phyloP scores from a whole-genome alignment of 2,797 vertebrate species.

The Buphagus erythrorhynchus region DNA sequence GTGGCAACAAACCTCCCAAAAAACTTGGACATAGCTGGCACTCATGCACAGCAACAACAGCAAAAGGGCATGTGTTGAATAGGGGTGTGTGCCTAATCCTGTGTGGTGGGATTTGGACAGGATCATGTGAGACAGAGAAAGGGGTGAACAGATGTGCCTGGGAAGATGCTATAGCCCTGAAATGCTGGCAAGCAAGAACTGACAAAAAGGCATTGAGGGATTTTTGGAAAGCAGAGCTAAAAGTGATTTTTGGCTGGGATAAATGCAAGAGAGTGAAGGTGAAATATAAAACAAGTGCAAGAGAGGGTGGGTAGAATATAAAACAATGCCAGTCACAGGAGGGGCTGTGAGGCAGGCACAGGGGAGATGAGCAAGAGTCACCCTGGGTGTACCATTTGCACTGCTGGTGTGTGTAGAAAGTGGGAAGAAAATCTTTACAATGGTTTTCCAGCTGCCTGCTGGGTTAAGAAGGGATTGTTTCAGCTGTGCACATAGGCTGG shows the following conservation, averaged over 20 bases:
- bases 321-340: accelerated
- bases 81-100: neutral
- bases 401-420: neutral
- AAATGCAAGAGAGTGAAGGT: neutral
- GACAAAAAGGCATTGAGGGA: neutral
- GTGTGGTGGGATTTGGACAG: neutral
- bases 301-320: neutral
- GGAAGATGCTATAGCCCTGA: neutral
- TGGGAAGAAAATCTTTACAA: neutral
- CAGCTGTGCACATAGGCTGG: neutral
- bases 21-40: neutral
- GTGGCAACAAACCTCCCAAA: neutral
- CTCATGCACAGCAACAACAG: accelerated
- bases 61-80: accelerated
- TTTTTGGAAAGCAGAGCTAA: neutral
- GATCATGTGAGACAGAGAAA: neutral
- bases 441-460: neutral
- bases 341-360: accelerated
- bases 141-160: neutral
- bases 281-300: neutral
- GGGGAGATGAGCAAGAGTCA: neutral
- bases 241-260: neutral
- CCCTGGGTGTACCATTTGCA: neutral
- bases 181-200: neutral
- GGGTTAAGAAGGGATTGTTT: neutral